phyloP scores from a whole-genome alignment of 2,888 invertebrate species.

The Campoplex capitator region DNA sequence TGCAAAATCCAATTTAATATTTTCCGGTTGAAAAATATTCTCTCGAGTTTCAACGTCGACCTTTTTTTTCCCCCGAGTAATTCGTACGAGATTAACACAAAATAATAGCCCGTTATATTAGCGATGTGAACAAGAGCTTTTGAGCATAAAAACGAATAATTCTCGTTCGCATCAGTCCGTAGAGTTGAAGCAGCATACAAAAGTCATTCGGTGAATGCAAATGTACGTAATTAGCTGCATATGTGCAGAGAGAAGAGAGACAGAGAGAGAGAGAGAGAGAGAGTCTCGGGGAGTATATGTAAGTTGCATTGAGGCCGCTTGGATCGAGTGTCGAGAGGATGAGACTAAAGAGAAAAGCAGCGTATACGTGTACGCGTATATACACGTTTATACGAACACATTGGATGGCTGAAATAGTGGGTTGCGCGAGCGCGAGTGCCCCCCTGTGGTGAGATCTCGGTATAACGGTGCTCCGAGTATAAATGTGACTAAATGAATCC shows the following conservation, averaged over 20 bases:
- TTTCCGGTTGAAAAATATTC: background rate
- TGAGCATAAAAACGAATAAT: background rate
- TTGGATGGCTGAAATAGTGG: conserved; percentile 61
- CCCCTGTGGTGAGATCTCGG: conserved; percentile 54
- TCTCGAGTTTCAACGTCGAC: background rate
- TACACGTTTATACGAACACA: conserved; percentile 42
- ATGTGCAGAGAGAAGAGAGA: conserved; percentile 16
- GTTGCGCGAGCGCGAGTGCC: conserved; percentile 33
- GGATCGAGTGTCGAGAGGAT: conserved; percentile 49
- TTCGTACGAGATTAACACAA: background rate
- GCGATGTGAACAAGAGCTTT: background rate
- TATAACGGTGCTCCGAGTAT: conserved; percentile 56
- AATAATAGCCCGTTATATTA: background rate
- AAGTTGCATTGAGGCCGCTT: conserved; percentile 51
- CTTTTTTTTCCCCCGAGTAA: background rate
- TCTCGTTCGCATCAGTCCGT: conserved; percentile 1
- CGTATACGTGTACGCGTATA: conserved; percentile 5
- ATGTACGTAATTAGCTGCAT: conserved; percentile 46
- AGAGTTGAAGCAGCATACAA: conserved; percentile 4
- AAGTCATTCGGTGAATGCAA: conserved; percentile 25
- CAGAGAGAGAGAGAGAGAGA: background rate
- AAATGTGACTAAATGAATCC: conserved; percentile 84
- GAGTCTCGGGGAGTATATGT: conserved; percentile 49
- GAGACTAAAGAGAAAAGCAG: conserved; percentile 45
- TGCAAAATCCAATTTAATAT: too few relatives aligned